Base-by-base conservation (phyloP, 2,888 invertebrate genomes). In the Cremastobaeus sp. region DNA sequence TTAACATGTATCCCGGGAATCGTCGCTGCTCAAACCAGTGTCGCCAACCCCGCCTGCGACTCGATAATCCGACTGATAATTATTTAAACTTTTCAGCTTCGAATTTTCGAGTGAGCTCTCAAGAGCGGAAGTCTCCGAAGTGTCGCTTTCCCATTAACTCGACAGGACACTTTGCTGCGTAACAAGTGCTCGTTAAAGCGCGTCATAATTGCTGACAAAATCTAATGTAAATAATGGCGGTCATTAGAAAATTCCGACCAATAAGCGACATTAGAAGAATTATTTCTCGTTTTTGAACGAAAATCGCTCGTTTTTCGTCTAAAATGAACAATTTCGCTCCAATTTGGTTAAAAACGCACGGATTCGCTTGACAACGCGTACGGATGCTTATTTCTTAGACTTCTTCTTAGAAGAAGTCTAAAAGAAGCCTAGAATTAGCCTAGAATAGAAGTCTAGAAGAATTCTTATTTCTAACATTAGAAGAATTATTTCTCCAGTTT, bases 21-120 rank as follows among this genome's bases (percentile, higher is more conserved):
- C 68, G 72, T 11, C 25, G 8, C 25, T 25, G 4, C 3, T 8
- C 25, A 25, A 25, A 5, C 4, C 3, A 5, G 8, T 8, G 4
- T 8, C 25, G 25, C 5, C n/a, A 32, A 2, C n/a, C n/a, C 47
- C 48, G 48, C 39, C 52, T 41, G 70, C 48, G 80, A 80, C 74
- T 81, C 79, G 83, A 80, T 83, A 81, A 83, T 82, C 82, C 79
- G 52, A 28, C 34, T 71, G 77, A 77, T 80, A 82, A 83, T 83
- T 83, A 83, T 83, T 83, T 80, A 72, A 83, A 83, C 78, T 84
- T 82, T 81, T 81, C 79, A 70, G 69, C 78, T 32, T 66, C 57
- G 65, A 69, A 76, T 52, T 76, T 70, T 71, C 65, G 20, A 43
- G 66, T 28, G 20, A 12, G 45, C 64, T 52, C 54, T 68, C 32